These are phyloP conservation scores for Oscheius sp. DNA, from an alignment of 2,888 invertebrate species.

Conservation along the genomic window DNA sequence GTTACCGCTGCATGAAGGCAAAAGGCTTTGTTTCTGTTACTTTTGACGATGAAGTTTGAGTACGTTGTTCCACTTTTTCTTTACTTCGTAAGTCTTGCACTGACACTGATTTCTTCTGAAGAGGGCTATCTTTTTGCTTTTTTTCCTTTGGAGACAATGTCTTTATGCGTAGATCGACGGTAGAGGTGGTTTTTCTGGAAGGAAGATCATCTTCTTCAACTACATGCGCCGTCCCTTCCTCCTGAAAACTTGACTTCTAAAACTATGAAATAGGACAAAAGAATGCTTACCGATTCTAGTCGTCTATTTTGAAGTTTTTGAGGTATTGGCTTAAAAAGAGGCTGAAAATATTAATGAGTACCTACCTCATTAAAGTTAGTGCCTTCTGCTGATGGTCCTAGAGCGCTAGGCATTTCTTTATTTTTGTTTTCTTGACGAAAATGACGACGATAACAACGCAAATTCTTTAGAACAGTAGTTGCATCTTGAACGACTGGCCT, in stretches of 20 bases:
- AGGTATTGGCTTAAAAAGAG: background rate
- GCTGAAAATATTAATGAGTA: background rate
- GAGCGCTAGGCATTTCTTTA: no score
- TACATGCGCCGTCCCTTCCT: background rate
- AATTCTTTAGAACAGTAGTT: background rate
- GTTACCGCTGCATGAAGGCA: constrained; percentile 10
- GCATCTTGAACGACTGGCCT: constrained; percentile 15
- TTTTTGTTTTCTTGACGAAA: background rate
- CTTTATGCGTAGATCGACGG: background rate
- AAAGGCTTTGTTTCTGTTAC: constrained; percentile 16
- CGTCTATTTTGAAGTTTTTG: background rate
- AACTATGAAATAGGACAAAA: background rate
- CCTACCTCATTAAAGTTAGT: background rate
- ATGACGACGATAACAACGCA: background rate
- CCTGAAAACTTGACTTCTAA: background rate
- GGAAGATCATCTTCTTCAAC: background rate
- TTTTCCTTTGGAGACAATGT: background rate
- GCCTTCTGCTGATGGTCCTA: background rate
- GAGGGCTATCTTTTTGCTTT: background rate
- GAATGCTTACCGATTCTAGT: background rate
- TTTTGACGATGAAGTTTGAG: background rate
- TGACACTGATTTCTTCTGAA: background rate
- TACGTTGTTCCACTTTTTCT: background rate
- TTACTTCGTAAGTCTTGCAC: constrained; percentile 5
- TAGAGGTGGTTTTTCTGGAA: background rate